phyloP scores from a whole-genome alignment of 2,797 vertebrate species.

The Tokudaia muenninki region DNA sequence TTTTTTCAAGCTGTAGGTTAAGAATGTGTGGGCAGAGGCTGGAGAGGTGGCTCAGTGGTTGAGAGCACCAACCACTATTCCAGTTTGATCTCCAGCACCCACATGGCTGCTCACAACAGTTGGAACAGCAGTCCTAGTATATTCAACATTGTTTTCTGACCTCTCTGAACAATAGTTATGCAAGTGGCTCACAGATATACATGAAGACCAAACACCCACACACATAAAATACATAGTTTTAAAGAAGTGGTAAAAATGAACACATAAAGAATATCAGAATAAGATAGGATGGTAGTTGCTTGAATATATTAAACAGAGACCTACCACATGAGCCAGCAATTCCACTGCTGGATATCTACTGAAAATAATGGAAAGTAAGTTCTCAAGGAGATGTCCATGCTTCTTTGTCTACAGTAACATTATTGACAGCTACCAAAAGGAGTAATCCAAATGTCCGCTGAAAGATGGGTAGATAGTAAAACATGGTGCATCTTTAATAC shows the following conservation, averaged over 20 bases:
- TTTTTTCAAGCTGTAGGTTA: neutral
- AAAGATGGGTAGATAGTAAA: neutral
- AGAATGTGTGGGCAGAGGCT: neutral
- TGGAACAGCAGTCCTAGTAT: neutral
- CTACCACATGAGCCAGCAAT: neutral
- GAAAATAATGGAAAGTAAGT: neutral
- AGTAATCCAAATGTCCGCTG: neutral
- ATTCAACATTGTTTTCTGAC: neutral
- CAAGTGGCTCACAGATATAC: neutral
- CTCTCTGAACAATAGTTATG: neutral
- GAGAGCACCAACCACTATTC: neutral
- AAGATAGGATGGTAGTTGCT: neutral
- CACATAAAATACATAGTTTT: neutral
- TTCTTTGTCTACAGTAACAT: neutral
- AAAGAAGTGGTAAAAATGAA: neutral
- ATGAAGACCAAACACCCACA: neutral
- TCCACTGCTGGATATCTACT: neutral
- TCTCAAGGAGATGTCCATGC: neutral
- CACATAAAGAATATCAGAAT: conserved; percentile 12
- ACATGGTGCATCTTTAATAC: neutral
- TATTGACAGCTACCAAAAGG: neutral
- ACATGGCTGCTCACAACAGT: neutral
- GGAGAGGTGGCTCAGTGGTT: no score
- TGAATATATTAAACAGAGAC: conserved; percentile 4
- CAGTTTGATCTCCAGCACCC: neutral